Evolutionary conservation across 2,888 invertebrate genomes (phyloP).

Genomic region (Salticus scenicus): DNA sequence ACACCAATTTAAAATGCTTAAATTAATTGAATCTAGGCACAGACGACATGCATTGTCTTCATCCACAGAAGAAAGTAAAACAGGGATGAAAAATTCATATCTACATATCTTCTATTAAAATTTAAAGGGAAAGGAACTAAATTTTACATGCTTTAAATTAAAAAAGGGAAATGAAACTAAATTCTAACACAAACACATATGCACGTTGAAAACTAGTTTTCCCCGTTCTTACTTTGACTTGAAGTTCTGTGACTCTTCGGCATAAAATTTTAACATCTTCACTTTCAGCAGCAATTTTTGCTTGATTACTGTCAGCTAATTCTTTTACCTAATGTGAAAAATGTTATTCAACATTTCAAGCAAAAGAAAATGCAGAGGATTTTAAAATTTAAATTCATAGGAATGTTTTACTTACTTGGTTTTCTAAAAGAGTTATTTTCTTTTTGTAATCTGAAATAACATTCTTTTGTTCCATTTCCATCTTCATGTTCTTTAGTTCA

Average conservation of each 20-base stretch:
- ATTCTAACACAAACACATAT: too few species aligned
- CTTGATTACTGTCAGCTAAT: slow-evolving; percentile 92
- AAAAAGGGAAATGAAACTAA: too few species aligned
- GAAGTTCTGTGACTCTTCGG: slow-evolving; percentile 92
- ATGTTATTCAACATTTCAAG: background rate
- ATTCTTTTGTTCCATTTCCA: slow-evolving; percentile 96
- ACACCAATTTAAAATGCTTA: too few species aligned
- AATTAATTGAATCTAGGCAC: too few species aligned
- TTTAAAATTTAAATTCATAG: background rate
- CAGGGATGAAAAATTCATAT: too few species aligned
- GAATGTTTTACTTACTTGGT: slow-evolving; percentile 82
- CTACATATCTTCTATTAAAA: too few species aligned
- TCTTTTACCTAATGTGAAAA: slow-evolving; percentile 88
- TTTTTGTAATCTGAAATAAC: slow-evolving; percentile 93
- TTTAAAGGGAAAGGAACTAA: too few species aligned
- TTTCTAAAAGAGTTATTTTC: slow-evolving; percentile 93
- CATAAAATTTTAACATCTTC: slow-evolving; percentile 92
- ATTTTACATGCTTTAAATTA: too few species aligned
- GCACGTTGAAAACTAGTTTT: too few species aligned
- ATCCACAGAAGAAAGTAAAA: too few species aligned
- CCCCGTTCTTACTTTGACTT: slow-evolving; percentile 90
- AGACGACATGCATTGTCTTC: too few species aligned
- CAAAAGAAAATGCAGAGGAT: background rate
- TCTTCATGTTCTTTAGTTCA: slow-evolving; percentile 92
- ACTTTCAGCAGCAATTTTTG: slow-evolving; percentile 87